Conservation (phyloP, 1,140 invertebrate species). For the Drosophila funebris region DNA sequence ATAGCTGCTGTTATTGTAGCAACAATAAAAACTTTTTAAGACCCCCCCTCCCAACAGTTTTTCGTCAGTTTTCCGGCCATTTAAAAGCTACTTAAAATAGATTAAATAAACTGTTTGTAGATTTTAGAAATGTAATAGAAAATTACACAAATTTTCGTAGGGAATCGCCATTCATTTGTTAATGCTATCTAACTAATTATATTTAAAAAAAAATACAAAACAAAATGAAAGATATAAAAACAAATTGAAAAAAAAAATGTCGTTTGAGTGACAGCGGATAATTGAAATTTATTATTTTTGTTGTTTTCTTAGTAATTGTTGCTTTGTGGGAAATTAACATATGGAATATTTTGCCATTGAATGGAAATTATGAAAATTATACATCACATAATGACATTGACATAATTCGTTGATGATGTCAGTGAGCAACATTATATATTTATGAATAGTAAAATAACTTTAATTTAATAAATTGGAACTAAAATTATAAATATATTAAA, state of each 20-base stretch:
- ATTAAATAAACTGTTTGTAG: slow-evolving; percentile 13
- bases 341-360: slow-evolving; percentile 22
- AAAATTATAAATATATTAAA: slow-evolving; percentile 23
- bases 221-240: too few relatives aligned
- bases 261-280: slow-evolving; percentile 70
- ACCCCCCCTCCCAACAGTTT: background rate
- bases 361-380: slow-evolving; percentile 32
- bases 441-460: too few relatives aligned
- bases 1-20: slow-evolving; percentile 15
- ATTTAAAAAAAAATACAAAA: too few relatives aligned
- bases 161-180: slow-evolving; percentile 11
- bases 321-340: slow-evolving; percentile 16
- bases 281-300: slow-evolving; percentile 62
- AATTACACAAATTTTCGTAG: too few relatives aligned
- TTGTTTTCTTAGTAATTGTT: slow-evolving; percentile 33
- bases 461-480: background rate
- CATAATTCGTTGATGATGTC: slow-evolving; percentile 46
- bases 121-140: slow-evolving; percentile 39
- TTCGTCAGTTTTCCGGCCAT: slow-evolving; percentile 36
- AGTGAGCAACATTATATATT: background rate
- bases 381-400: slow-evolving; percentile 18
- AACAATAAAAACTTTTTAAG: slow-evolving; percentile 63
- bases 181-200: slow-evolving; percentile 40
- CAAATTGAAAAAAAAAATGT: slow-evolving; percentile 51
- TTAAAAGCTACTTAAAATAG: slow-evolving; percentile 51